A percentile compares a stretch with the other conserved stretches of the same genome.
Conservation (phyloP, 2,888 invertebrate species). For the Diarsia rubi region DNA sequence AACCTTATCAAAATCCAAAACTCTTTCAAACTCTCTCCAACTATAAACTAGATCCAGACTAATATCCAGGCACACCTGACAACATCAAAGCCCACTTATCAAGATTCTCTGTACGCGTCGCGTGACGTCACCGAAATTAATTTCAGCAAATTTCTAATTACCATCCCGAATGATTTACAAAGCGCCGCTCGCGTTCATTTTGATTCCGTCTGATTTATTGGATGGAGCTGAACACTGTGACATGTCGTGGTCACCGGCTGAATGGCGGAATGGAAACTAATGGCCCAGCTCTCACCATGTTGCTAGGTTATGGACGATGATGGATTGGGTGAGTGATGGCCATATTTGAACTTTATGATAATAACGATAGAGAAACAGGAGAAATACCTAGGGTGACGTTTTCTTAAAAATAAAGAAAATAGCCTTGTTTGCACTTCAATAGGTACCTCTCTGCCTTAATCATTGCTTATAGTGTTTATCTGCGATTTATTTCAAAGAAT, state of each 20-base stretch:
- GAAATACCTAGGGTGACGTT: background rate
- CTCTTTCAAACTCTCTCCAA: slow-evolving; percentile 17
- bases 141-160: slow-evolving; percentile 64
- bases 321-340: slow-evolving; percentile 25
- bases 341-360: slow-evolving; percentile 18
- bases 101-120: slow-evolving; percentile 28
- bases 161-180: slow-evolving; percentile 61
- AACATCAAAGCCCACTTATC: slow-evolving; percentile 43
- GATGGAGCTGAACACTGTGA: slow-evolving; percentile 34
- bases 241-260: slow-evolving; percentile 35
- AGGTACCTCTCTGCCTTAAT: background rate
- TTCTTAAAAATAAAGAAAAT: background rate
- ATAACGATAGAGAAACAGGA: background rate
- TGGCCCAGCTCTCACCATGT: slow-evolving; percentile 47
- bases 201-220: slow-evolving; percentile 61
- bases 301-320: slow-evolving; percentile 38
- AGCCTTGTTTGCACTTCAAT: background rate
- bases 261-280: slow-evolving; percentile 47
- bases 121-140: slow-evolving; percentile 58
- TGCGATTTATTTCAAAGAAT: background rate
- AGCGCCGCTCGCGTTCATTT: slow-evolving; percentile 59
- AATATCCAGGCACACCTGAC: slow-evolving; percentile 43
- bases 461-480: background rate
- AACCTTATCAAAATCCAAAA: background rate
- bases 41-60: slow-evolving; percentile 34